phyloP scores from a whole-genome alignment of 2,113 vertebrate species.

The Sebastes schlegelii region DNA sequence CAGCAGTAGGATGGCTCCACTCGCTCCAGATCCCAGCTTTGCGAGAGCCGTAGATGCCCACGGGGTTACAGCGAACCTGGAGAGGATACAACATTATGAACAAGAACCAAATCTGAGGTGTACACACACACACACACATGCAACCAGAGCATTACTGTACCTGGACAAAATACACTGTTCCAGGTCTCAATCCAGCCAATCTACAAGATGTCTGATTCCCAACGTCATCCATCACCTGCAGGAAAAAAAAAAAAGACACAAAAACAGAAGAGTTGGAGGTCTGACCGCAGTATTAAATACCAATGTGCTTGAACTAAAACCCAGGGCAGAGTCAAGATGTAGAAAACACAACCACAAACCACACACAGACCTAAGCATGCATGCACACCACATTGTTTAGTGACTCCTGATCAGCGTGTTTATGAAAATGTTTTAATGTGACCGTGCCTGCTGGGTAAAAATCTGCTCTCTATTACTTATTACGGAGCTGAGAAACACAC shows the following conservation, averaged over 20 bases:
- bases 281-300: slow-evolving; percentile 66
- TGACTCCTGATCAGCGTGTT: slow-evolving; percentile 73
- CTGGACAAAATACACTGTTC: slow-evolving; percentile 98
- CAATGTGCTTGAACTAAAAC: slow-evolving; percentile 59
- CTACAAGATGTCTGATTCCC: slow-evolving; percentile 97
- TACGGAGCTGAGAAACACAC: slow-evolving; percentile 55
- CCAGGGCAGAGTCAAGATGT: slow-evolving; percentile 50
- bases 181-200: slow-evolving; percentile 92
- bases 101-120: background rate
- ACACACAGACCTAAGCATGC: slow-evolving; percentile 66
- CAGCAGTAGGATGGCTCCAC: slow-evolving; percentile 96
- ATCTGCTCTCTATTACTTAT: slow-evolving; percentile 79
- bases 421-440: slow-evolving; percentile 69
- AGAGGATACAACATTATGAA: slow-evolving; percentile 40
- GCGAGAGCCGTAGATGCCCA: slow-evolving; percentile 96
- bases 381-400: slow-evolving; percentile 69
- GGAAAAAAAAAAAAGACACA: slow-evolving; percentile 10
- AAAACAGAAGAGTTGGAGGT: slow-evolving; percentile 62
- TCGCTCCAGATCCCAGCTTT: slow-evolving; percentile 98
- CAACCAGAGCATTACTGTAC: slow-evolving; percentile 51
- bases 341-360: slow-evolving; percentile 64
- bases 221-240: slow-evolving; percentile 94
- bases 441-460: slow-evolving; percentile 70
- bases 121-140: background rate
- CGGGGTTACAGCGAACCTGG: slow-evolving; percentile 96